These are phyloP conservation scores for Poliocrania exsul DNA, from an alignment of 2,797 vertebrate species.

Conservation along the genomic window DNA sequence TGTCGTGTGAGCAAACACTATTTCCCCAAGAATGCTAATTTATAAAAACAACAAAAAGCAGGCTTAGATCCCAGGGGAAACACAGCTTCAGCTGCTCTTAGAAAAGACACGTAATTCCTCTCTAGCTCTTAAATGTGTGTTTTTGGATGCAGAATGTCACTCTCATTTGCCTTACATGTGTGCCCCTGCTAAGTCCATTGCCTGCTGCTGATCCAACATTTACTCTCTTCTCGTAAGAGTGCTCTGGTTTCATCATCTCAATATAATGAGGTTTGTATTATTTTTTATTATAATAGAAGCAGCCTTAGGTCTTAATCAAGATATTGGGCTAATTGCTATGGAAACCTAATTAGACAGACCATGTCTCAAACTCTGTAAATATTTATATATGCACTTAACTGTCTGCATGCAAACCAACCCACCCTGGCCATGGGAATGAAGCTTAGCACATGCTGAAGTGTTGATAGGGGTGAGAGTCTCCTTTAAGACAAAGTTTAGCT, in stretches of 20 bases:
- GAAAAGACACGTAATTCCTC: not conserved
- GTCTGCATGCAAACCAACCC: slow-evolving; percentile 27
- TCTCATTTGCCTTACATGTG: not conserved
- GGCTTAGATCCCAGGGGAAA: not conserved
- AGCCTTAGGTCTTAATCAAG: slow-evolving; percentile 61
- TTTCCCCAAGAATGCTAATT: not conserved
- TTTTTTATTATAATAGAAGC: slow-evolving; percentile 60
- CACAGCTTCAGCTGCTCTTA: not conserved
- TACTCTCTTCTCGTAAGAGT: slow-evolving; percentile 13
- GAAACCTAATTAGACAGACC: slow-evolving; percentile 62
- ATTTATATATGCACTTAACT: slow-evolving; percentile 40
- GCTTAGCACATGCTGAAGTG: not conserved
- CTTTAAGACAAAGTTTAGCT: not conserved
- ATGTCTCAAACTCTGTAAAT: slow-evolving; percentile 58
- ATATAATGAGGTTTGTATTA: slow-evolving; percentile 49
- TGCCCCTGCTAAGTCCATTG: not conserved
- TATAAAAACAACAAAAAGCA: not conserved
- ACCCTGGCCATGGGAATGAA: slow-evolving; percentile 27
- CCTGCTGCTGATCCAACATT: slow-evolving; percentile 9
- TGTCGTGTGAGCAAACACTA: not conserved
- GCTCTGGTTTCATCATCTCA: slow-evolving; percentile 54
- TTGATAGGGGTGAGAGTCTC: slow-evolving; percentile 16
- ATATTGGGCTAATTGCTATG: slow-evolving; percentile 63
- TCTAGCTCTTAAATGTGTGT: not conserved
- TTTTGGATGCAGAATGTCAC: not conserved